A percentile compares a stretch with the other conserved stretches of the same genome.
Evolutionary conservation across 2,797 vertebrate species (phyloP).

Genomic region (Alauda arvensis): DNA sequence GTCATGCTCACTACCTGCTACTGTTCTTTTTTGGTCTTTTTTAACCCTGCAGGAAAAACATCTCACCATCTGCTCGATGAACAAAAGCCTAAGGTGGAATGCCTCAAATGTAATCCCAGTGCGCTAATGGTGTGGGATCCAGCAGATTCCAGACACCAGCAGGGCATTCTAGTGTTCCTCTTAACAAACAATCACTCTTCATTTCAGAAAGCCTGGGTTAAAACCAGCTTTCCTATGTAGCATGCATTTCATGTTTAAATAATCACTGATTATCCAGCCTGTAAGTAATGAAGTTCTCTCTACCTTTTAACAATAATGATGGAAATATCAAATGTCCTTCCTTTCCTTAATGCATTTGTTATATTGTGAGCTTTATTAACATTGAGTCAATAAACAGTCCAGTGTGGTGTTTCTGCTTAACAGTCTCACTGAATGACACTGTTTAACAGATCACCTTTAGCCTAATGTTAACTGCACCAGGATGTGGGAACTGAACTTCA

Average conservation of each 20-base stretch:
- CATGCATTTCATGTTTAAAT: background rate
- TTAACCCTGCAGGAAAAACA: constrained; percentile 2
- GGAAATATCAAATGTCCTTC: background rate
- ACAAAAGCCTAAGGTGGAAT: constrained; percentile 50
- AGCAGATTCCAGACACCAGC: constrained; percentile 19
- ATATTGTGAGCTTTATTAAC: constrained; percentile 13
- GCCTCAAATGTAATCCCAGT: background rate
- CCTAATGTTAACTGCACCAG: background rate
- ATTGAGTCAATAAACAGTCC: background rate
- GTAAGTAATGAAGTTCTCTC: background rate
- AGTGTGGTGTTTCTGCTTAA: background rate
- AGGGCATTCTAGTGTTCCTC: background rate
- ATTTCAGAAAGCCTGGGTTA: constrained; percentile 18
- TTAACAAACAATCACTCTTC: constrained; percentile 23
- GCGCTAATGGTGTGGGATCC: background rate
- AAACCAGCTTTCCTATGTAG: constrained; percentile 5
- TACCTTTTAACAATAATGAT: constrained; percentile 14
- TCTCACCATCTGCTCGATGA: background rate
- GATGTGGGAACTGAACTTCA: background rate
- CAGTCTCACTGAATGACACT: background rate
- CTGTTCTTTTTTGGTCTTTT: constrained; percentile 39
- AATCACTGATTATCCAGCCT: constrained; percentile 3
- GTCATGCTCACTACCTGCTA: constrained; percentile 37
- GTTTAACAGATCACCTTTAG: background rate
- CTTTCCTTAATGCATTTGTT: constrained; percentile 4